A percentile compares a stretch with the other conserved stretches of the same genome.
Conservation (phyloP, 2,797 vertebrate species). For the Lophius americanus region DNA sequence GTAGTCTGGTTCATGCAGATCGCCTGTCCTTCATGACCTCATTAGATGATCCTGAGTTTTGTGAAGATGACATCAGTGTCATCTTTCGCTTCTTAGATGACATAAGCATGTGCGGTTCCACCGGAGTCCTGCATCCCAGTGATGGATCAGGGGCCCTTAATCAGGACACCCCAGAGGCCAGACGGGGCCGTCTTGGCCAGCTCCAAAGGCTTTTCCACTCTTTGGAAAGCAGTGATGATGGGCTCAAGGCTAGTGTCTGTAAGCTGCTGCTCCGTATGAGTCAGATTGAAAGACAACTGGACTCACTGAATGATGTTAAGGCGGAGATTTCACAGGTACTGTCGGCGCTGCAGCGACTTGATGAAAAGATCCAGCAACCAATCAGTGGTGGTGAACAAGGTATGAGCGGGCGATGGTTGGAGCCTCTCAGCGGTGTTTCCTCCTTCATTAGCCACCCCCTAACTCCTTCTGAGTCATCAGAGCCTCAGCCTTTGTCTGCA, state of each 20-base stretch:
- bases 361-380: conserved; percentile 90
- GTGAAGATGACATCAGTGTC: conserved; percentile 94
- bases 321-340: conserved; percentile 95
- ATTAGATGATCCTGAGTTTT: conserved; percentile 92
- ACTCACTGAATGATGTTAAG: conserved; percentile 93
- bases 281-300: conserved; percentile 94
- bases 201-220: conserved; percentile 85
- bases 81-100: conserved; percentile 98
- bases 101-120: conserved; percentile 96
- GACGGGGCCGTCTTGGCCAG: conserved; percentile 82
- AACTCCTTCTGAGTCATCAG: conserved; percentile 77
- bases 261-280: conserved; percentile 93
- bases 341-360: conserved; percentile 90
- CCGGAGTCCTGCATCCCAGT: conserved; percentile 88
- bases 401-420: conserved; percentile 68
- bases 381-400: conserved; percentile 54
- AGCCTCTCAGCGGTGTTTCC: conserved; percentile 80
- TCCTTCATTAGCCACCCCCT: conserved; percentile 79
- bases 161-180: conserved; percentile 78
- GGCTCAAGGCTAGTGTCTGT: conserved; percentile 92
- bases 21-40: conserved; percentile 88
- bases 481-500: conserved; percentile 76
- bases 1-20: conserved; percentile 87
- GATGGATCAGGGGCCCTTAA: conserved; percentile 87
- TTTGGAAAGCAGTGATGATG: conserved; percentile 88